Base-by-base conservation (phyloP, 2,113 vertebrate species). In the Falcunculus frontatus region DNA sequence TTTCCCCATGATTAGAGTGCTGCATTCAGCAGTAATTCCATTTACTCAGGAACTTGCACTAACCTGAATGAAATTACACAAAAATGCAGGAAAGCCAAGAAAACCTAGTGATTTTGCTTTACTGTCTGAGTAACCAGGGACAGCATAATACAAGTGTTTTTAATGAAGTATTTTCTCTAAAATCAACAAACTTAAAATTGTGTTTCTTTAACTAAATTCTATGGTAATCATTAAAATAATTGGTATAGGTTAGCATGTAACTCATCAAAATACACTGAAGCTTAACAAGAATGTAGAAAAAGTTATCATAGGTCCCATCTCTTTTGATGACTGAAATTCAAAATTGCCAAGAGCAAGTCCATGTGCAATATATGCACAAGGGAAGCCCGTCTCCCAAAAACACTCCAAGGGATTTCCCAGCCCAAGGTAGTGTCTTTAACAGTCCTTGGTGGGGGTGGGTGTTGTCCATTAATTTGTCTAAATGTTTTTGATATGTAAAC, bases 371-470 rank as follows among this genome's bases (percentile, higher is more conserved):
- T 6, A 50, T 44, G 20, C 67, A 39, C 11, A 60, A 47, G 49
- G 56, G 75, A 87, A 85, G 3, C 9, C 13, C 13, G 47, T 3
- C 6, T 63, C 33, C 32, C 13, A 56, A 9, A 79, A 82, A 16
- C 17, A 33, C 27, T 72, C 14, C 42, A 60, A 64, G 33, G 25
- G 13, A 55, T 93, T 94, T 84, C 32, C n/a, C 29, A 78, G 25
- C 16, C 29, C 50, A 35, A 41, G 20, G 10, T 6, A 32, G 4
- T 27, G 17, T 5, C 25, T 70, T 50, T 10, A 76, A 29, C 6
- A 82, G 53, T 2, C 4, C 19, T 46, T 37, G 46, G 29, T 7
- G 3, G 12, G 17, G 8, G 4, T 1, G 1, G 15, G 4, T 12
- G 3, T 16, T 88, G 22, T 32, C 29, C 49, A 69, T n/a, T 60